Conservation (phyloP, 2,113 vertebrate species). For the Microcebus tavaratra region DNA sequence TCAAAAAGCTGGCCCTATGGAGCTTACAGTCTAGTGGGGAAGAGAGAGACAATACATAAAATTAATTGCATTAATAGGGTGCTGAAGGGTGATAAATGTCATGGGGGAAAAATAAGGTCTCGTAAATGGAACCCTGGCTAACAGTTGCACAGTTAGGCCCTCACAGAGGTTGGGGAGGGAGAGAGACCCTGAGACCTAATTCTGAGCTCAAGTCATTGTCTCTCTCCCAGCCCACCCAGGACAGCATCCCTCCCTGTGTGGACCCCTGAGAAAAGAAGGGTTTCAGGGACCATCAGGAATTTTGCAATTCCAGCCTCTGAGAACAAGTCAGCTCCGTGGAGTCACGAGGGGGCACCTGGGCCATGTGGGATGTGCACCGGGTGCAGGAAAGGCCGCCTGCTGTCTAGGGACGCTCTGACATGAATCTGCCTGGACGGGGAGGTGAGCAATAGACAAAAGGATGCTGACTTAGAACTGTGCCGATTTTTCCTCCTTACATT, state of each 20-base stretch:
- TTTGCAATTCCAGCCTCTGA: not conserved
- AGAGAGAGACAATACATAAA: not conserved
- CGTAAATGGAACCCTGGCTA: not conserved
- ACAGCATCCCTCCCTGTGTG: not conserved
- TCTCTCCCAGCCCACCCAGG: not conserved
- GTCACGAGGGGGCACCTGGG: too few species aligned
- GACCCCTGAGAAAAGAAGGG: not conserved
- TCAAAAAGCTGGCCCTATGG: not conserved
- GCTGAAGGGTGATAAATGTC: not conserved
- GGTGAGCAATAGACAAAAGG: fast-evolving
- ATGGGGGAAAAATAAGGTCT: not conserved
- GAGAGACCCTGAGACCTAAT: not conserved
- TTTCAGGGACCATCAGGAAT: not conserved
- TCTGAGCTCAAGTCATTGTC: not conserved
- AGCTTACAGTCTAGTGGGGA: not conserved
- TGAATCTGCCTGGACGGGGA: not conserved
- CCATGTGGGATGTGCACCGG: fast-evolving
- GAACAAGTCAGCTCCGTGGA: not conserved
- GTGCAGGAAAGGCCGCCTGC: not conserved
- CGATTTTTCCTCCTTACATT: not conserved
- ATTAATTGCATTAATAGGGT: not conserved
- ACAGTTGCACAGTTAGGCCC: not conserved
- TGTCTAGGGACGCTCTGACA: not conserved
- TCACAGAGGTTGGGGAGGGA: not conserved
- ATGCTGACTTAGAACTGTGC: not conserved